These are phyloP conservation scores for Salvelinus sp. DNA, from an alignment of 2,113 vertebrate genomes.

Conservation along the genomic window DNA sequence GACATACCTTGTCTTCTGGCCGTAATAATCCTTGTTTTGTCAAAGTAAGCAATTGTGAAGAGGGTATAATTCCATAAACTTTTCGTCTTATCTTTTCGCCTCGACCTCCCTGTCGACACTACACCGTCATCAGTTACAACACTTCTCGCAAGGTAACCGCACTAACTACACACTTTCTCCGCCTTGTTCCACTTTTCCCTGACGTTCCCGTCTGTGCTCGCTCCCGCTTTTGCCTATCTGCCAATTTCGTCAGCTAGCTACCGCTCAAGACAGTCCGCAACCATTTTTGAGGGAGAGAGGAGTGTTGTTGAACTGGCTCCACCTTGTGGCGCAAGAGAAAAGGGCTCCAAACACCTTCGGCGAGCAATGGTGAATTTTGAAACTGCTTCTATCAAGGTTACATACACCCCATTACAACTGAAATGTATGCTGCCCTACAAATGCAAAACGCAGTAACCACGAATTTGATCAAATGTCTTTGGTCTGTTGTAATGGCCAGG, in stretches of 20 bases:
- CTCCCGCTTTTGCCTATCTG: slow-evolving; percentile 6
- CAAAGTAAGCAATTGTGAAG: not conserved
- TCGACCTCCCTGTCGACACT: slow-evolving; percentile 3
- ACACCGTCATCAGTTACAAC: not conserved
- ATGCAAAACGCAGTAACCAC: too few relatives aligned
- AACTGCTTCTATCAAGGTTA: too few relatives aligned
- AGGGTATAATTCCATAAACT: slow-evolving; percentile 1
- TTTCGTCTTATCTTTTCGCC: not conserved
- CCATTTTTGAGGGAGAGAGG: not conserved
- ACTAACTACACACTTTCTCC: not conserved
- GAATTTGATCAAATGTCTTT: too few relatives aligned
- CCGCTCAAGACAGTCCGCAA: not conserved
- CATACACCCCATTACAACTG: too few relatives aligned
- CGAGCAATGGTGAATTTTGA: too few relatives aligned
- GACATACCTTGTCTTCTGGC: not conserved
- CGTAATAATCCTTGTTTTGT: not conserved
- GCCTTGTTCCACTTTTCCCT: slow-evolving; percentile 20
- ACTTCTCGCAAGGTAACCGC: not conserved
- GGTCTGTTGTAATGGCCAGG: too few relatives aligned
- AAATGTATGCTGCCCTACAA: too few relatives aligned
- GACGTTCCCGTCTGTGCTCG: not conserved
- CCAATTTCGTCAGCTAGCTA: not conserved
- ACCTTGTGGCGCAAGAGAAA: slow-evolving; percentile 3
- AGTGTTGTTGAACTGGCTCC: not conserved
- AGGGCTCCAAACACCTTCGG: too few relatives aligned